Evolutionary conservation across 1,140 invertebrate genomes (phyloP), one percentile per base, ranked within the genome.

Genomic region (Polyergus mexicanus): DNA sequence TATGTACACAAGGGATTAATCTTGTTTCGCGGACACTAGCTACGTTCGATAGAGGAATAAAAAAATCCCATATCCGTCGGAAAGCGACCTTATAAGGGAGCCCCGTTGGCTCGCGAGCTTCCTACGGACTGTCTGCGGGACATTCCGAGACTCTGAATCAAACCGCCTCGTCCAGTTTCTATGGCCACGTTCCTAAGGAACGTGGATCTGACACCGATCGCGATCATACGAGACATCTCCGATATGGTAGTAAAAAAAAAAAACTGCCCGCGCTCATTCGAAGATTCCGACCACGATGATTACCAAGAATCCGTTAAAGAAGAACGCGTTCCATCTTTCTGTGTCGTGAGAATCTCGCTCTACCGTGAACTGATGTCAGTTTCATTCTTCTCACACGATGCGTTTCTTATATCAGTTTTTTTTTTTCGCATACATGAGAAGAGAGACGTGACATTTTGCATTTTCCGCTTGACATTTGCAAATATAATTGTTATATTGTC

Each of bases 91-190:
- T 88, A 88, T 90, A 89, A 81, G 89, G 86, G 60, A 60, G 66
- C 78, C 41, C 35, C 56, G 44, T 60, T 85, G 86, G 58, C 83
- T 74, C 86, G 83, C 69, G 80, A 85, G 89, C 87, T 92, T 90
- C 89, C 84, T 86, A 86, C 71, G 25, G 11, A 80, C 22, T 69
- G 86, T 80, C 85, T 74, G 76, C 72, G 84, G 76, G 76, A 88
- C 92, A 92, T 93, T 92, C 92, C 92, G 88, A 86, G 90, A 86
- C 88, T 88, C 86, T 89, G 91, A 88, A 83, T 92, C 91, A 85
- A 86, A 3, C 83, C 44, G 62, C 63, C 47, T 56, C 22, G 8
- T 54, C 56, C 25, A 58, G 66, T 72, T 81, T 38, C 78, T 72
- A 81, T 6, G 44, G 25, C 38, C 7, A 19, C 28, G 16, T n/a